Evolutionary conservation across 1,140 invertebrate genomes (phyloP), one percentile per base, ranked within the genome.

Genomic region (Dermatophagoides farinae): DNA sequence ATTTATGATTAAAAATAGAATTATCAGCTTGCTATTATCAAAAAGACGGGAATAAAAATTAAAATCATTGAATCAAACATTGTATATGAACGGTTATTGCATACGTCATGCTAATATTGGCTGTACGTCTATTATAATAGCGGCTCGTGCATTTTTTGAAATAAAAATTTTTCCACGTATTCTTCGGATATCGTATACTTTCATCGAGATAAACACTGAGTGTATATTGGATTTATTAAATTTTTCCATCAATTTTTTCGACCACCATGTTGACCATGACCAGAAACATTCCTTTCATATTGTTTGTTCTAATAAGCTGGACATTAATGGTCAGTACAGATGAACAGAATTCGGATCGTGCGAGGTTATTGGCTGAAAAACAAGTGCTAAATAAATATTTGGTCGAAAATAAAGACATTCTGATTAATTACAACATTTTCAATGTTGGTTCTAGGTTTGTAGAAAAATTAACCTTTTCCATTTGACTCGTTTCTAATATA

Each of bases 381-480:
- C 71, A 71, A 61, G 70, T 97, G 67, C 77, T 97, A n/a, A 97
- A 97, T 69, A 91, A 87, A 75, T 97, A 96, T 71, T 75, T 97
- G 55, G 92, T 98, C n/a, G 92, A 99, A 77, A 84, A 86, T 69
- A 89, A 90, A 82, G 93, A 98, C 72, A 82, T 97, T 66, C 79
- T 97, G 66, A 83, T 97, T 44, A 88, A 93, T 74, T 85, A 80
- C 67, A 74, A 70, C 59, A 71, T 80, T 40, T 79, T 70, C 68
- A 80, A 79, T 68, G 72, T 78, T 63, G 78, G 77, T 62, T 74
- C 71, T 63, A 74, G 71, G 74, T 75, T 64, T 61, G 57, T 20
- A 10, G 18, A 47, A 62, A 6, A 60, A 43, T 47, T 51, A 61
- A 61, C 61, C 20, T 47, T 60, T n/a, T 10, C 10, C 10, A 43